These are phyloP conservation scores for Acronicta psi DNA, from an alignment of 2,888 invertebrate species.

Conservation along the genomic window DNA sequence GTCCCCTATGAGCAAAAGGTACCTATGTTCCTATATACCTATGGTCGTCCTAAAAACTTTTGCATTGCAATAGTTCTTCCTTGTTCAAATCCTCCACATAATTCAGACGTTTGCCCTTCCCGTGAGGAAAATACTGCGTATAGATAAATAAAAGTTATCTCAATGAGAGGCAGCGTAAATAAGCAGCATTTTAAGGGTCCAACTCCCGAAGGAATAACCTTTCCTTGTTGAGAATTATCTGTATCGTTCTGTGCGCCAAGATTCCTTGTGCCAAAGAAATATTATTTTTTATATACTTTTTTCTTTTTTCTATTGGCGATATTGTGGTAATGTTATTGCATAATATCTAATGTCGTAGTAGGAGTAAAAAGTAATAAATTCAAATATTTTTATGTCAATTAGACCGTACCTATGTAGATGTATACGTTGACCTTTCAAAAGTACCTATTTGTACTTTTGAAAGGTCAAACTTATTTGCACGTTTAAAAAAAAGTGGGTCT, in stretches of 20 bases:
- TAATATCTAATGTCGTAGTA: no score
- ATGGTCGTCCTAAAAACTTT: not conserved
- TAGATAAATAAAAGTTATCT: conserved; percentile 55
- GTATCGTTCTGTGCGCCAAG: conserved; percentile 58
- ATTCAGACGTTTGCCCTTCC: conserved; percentile 36
- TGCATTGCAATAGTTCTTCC: conserved; percentile 5
- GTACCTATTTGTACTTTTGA: no score
- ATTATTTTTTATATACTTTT: conserved; percentile 50
- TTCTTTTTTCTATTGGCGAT: conserved; percentile 42
- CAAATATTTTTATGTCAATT: no score
- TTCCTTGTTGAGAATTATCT: conserved; percentile 64
- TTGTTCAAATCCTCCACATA: conserved; percentile 27
- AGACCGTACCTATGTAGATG: no score
- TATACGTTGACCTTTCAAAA: no score
- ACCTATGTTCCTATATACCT: no score
- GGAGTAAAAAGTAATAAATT: no score
- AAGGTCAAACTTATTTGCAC: no score
- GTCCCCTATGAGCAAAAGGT: no score
- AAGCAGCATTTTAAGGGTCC: conserved; percentile 59
- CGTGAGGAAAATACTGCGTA: conserved; percentile 40
- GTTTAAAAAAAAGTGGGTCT: no score
- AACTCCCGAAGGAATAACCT: conserved; percentile 58
- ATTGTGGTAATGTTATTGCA: conserved; percentile 31
- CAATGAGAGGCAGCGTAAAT: conserved; percentile 48
- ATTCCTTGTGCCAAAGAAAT: conserved; percentile 55